Evolutionary conservation across 2,797 vertebrate species (phyloP).

Genomic region (Smutsia temminckii): DNA sequence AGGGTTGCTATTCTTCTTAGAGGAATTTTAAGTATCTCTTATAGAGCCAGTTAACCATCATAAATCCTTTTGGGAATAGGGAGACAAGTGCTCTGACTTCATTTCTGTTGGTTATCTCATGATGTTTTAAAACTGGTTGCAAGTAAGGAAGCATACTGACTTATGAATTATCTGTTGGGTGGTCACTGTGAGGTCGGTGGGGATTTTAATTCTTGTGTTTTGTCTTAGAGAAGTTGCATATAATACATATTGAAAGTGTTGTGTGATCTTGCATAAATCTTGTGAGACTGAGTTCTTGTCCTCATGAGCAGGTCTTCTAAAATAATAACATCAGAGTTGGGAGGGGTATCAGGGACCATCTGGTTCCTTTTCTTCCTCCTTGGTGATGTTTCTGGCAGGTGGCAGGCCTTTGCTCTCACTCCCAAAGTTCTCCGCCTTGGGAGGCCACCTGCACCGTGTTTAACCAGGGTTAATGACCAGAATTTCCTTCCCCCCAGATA

Average conservation of each 20-base stretch:
- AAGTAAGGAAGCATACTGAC: not conserved
- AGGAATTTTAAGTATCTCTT: not conserved
- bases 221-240: not conserved
- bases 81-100: not conserved
- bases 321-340: not conserved
- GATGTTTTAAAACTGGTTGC: not conserved
- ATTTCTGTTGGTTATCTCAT: not conserved
- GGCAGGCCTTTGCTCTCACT: not conserved
- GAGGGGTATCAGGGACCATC: not conserved
- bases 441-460: not conserved
- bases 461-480: not conserved
- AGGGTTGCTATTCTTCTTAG: not conserved
- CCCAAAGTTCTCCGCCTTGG: not conserved
- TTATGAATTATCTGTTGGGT: not conserved
- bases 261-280: not conserved
- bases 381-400: not conserved
- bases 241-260: fast-evolving
- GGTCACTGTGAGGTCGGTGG: not conserved
- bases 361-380: not conserved
- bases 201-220: not conserved
- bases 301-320: not conserved
- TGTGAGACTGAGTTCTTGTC: not conserved
- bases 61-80: not conserved
- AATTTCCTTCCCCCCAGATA: not conserved
- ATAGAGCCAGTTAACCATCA: not conserved